Conservation (phyloP, 2,797 vertebrate species). For the Megaceryle alcyon region DNA sequence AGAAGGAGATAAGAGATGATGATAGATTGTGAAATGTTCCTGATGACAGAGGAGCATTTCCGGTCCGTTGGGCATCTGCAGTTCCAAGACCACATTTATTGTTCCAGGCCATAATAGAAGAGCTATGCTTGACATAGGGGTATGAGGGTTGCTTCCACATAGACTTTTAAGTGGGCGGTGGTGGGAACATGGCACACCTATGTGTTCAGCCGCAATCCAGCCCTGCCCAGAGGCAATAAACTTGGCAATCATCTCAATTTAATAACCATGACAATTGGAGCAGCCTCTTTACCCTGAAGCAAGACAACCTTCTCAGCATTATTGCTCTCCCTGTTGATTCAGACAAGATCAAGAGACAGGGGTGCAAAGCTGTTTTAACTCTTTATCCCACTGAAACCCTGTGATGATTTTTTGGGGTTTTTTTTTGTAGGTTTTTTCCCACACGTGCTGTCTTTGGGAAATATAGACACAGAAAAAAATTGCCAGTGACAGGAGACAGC, state of each 20-base stretch:
- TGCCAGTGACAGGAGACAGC: background rate
- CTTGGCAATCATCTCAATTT: background rate
- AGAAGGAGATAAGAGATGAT: too few species aligned
- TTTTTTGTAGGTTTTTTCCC: background rate
- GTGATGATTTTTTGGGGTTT: background rate
- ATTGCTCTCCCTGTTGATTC: background rate
- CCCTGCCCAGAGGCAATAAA: background rate
- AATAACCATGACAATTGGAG: background rate
- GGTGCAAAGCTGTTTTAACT: background rate
- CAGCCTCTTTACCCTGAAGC: background rate
- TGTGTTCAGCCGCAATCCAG: background rate
- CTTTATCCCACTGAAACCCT: background rate
- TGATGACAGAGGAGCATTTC: background rate
- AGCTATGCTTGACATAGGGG: background rate
- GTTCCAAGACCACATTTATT: background rate
- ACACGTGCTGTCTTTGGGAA: background rate
- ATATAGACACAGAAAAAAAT: background rate
- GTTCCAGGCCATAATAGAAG: background rate
- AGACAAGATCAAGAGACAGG: background rate
- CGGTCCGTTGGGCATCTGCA: background rate
- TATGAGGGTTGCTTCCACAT: accelerated
- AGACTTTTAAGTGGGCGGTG: background rate
- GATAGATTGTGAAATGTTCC: too few species aligned
- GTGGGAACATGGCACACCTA: background rate
- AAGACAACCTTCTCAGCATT: background rate